These are phyloP conservation scores for Celastrina argiolus DNA, from an alignment of 2,888 invertebrate genomes.

Conservation along the genomic window DNA sequence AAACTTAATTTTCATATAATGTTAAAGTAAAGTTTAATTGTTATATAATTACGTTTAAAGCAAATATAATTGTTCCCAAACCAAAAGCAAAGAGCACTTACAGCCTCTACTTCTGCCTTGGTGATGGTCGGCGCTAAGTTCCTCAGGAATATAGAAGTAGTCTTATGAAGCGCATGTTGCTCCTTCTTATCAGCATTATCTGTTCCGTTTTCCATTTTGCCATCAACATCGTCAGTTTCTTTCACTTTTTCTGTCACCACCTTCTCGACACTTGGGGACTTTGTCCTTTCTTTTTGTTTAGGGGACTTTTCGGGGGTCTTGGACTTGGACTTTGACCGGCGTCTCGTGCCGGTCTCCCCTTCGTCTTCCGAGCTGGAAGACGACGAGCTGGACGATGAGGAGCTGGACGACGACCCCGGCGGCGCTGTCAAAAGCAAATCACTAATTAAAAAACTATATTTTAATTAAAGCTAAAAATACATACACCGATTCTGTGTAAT, in stretches of 20 bases:
- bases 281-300: conserved; percentile 52
- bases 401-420: conserved; percentile 72
- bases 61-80: no score
- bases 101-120: conserved; percentile 96
- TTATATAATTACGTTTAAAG: no score
- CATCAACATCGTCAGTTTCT: conserved; percentile 50
- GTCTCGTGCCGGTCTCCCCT: conserved; percentile 54
- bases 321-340: conserved; percentile 58
- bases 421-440: conserved; percentile 47
- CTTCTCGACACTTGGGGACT: conserved; percentile 57
- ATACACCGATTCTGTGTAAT: no score
- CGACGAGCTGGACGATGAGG: conserved; percentile 71
- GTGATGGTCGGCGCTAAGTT: conserved; percentile 98
- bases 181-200: conserved; percentile 69
- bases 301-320: conserved; percentile 61
- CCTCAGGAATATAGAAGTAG: conserved; percentile 96
- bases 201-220: conserved; percentile 69
- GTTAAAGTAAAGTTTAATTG: no score
- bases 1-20: no score
- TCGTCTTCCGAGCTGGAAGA: conserved; percentile 74
- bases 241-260: conserved; percentile 47
- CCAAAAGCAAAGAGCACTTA: conserved; percentile 61
- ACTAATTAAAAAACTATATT: neutral
- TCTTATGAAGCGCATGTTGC: conserved; percentile 91
- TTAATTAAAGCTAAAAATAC: no score